Evolutionary conservation across 2,888 invertebrate species (phyloP).

Genomic region (Acanthopleura granulata): DNA sequence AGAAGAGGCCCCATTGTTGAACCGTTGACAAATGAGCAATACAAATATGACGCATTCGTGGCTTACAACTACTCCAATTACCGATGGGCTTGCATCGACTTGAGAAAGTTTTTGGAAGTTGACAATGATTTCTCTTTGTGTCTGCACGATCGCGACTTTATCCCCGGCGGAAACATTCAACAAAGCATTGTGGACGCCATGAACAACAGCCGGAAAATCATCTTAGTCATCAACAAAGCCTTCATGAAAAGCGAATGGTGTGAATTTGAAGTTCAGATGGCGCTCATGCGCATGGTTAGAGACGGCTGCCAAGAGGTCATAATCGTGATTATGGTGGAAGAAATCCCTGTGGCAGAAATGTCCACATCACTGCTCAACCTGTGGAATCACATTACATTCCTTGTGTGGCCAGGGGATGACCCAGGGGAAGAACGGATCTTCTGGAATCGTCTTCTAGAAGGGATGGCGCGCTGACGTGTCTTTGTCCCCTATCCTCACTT

Average conservation of each 20-base stretch:
- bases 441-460: neutral
- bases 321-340: neutral
- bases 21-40: neutral
- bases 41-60: constrained; percentile 17
- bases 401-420: neutral
- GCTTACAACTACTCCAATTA: neutral
- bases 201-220: neutral
- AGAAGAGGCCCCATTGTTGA: neutral
- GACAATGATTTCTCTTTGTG: neutral
- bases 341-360: constrained; percentile 8
- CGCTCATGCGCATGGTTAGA: constrained; percentile 1
- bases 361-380: neutral
- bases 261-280: constrained; percentile 18
- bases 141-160: neutral
- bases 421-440: neutral
- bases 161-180: constrained; percentile 4
- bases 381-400: neutral
- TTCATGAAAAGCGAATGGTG: neutral
- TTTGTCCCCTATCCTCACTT: too few relatives aligned
- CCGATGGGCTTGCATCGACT: neutral
- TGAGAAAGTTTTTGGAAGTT: neutral
- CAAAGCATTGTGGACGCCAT: constrained; percentile 8
- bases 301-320: neutral
- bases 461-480: too few relatives aligned
- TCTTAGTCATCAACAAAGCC: neutral